These are phyloP conservation scores for Vanacampus margaritifer DNA, from an alignment of 2,113 vertebrate species.

Conservation along the genomic window DNA sequence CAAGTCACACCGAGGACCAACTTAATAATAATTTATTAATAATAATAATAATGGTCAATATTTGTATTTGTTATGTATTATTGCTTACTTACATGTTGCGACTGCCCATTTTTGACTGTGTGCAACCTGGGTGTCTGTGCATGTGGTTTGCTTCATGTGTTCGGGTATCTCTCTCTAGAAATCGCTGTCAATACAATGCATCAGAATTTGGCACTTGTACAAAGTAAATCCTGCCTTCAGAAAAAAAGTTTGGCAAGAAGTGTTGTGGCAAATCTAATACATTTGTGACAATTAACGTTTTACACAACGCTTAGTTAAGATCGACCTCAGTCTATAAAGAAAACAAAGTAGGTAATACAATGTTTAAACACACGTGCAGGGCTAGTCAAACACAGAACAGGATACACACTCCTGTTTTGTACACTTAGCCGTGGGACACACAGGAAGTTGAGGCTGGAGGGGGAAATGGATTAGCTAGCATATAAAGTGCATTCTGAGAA, in stretches of 20 bases:
- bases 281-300: background rate
- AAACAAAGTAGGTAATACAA: slow-evolving; percentile 14
- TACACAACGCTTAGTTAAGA: slow-evolving; percentile 14
- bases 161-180: background rate
- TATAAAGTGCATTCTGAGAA: slow-evolving; percentile 27
- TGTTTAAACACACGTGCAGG: slow-evolving; percentile 20
- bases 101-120: no score
- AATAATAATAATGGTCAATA: no score
- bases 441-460: slow-evolving; percentile 52
- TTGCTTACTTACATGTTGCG: no score
- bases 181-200: background rate
- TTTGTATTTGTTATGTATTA: background rate
- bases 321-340: background rate
- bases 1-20: background rate
- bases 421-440: slow-evolving; percentile 31
- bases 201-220: background rate
- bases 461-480: slow-evolving; percentile 26
- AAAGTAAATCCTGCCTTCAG: background rate
- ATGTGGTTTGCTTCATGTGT: background rate
- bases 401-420: slow-evolving; percentile 27
- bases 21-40: background rate
- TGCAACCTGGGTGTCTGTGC: no score
- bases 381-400: slow-evolving; percentile 21
- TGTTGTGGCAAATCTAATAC: background rate
- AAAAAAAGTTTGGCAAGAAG: background rate